Conservation (phyloP, 1,140 invertebrate genomes). For the Drosophila serrata region DNA sequence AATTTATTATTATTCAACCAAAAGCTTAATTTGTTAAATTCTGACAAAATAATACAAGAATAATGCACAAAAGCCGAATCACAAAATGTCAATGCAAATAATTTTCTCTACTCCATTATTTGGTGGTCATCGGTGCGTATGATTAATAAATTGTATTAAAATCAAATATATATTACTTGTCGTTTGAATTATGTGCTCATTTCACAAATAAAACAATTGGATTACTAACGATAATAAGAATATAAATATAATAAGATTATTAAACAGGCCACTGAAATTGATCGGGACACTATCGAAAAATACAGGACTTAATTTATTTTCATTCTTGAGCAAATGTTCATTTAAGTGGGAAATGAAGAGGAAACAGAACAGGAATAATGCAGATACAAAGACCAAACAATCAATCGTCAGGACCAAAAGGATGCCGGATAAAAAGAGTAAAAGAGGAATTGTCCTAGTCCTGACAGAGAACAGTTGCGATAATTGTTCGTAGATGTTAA, state of each 20-base stretch:
- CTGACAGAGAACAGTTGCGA: conserved; percentile 28
- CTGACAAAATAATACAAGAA: too few relatives aligned
- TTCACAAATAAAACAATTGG: conserved; percentile 11
- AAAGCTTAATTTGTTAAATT: background rate
- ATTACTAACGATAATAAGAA: background rate
- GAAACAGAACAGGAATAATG: conserved; percentile 6
- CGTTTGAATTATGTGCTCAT: conserved; percentile 13
- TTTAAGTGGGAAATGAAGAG: conserved; percentile 17
- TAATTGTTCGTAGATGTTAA: conserved; percentile 40
- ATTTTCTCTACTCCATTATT: conserved; percentile 3
- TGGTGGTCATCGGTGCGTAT: conserved; percentile 24
- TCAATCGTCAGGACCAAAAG: conserved; percentile 29
- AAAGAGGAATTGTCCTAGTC: background rate
- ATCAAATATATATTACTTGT: conserved; percentile 9
- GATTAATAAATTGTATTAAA: conserved; percentile 38
- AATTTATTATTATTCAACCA: background rate
- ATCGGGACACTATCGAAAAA: conserved; percentile 17
- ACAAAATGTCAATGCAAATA: conserved; percentile 10
- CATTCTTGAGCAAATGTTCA: conserved; percentile 15
- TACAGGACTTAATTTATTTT: conserved; percentile 1
- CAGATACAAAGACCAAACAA: conserved; percentile 40
- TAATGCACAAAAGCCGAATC: background rate
- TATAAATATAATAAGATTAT: background rate
- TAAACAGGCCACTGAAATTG: background rate
- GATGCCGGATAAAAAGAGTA: conserved; percentile 11